Evolutionary conservation across 2,113 vertebrate species (phyloP), one percentile per base, ranked within the genome.

Genomic region (Sphaerodactylus townsendi): DNA sequence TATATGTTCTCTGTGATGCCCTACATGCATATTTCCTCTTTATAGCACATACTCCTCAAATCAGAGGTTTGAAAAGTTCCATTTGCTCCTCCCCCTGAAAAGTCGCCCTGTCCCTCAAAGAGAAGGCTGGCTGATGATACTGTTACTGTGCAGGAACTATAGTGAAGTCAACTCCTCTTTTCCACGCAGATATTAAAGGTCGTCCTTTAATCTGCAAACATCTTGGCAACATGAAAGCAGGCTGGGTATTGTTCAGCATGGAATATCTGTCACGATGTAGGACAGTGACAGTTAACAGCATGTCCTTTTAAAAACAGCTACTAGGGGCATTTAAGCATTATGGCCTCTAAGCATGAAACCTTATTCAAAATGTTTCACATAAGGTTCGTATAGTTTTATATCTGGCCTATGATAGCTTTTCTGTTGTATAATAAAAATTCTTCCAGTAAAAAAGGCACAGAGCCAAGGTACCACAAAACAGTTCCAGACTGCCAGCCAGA

Each of bases 391-490:
- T n/a, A 25, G 50, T 25, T 71, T 72, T 41, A 10, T 44, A 72
- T 44, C 69, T 56, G 59, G 23, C 59, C 59, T 62, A 62, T 62
- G 59, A 62, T 28, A 62, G 59, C 59, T 10, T 13, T 9, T 59
- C 44, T 30, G 14, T 25, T 21, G 35, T 25, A 39, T 10, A 50
- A 39, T 30, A 82, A 79, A 90, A 79, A 65, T 5, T 71, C 35
- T 93, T 41, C 77, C 0, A 37, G 0, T 25, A 35, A 62, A 68
- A 83, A 62, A 90, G 83, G 50, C 1, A 0, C 6, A 50, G 81
- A 50, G 28, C 73, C 35, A 72, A 2, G 0, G 0, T 68, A 76
- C n/a, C 33, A 0, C 0, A 6, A 30, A 23, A 59, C 35, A 75
- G 19, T 69, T 37, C 19, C 41, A 30, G 1, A 41, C 74, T 1